Percentiles rank a stretch among this genome's conserved stretches.
Conservation (phyloP, 1,140 invertebrate species). For the Dreissena rostriformis region DNA sequence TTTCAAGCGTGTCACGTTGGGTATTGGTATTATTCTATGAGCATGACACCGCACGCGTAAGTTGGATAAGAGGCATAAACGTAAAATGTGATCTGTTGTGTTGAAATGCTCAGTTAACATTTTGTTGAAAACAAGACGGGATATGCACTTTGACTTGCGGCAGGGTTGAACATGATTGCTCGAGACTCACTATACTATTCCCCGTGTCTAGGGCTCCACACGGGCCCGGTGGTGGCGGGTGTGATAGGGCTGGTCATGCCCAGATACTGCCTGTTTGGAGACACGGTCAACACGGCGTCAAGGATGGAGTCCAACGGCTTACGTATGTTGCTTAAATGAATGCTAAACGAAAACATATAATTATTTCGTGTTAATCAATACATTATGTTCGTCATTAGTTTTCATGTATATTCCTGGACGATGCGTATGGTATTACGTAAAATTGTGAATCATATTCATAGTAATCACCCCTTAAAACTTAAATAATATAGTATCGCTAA, state of each 20-base stretch:
- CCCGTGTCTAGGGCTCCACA: constrained; percentile 24
- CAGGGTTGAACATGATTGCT: background rate
- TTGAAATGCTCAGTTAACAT: background rate
- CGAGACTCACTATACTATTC: background rate
- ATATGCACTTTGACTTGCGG: background rate
- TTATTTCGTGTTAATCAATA: background rate
- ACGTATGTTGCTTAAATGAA: constrained; percentile 10
- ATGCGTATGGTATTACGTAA: too few species aligned
- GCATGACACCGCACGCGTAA: background rate
- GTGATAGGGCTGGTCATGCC: constrained; percentile 46
- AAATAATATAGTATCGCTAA: too few species aligned
- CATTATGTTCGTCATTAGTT: background rate
- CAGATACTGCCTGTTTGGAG: constrained; percentile 50
- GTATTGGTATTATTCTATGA: background rate
- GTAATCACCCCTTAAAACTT: too few species aligned
- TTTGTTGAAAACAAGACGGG: background rate
- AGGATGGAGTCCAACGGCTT: constrained; percentile 50
- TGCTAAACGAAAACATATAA: background rate
- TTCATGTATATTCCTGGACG: background rate
- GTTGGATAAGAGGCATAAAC: background rate
- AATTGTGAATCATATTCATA: too few species aligned
- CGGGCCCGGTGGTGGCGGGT: constrained; percentile 48
- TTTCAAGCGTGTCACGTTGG: too few species aligned
- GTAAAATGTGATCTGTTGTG: background rate
- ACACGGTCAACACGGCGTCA: constrained; percentile 50